Evolutionary conservation across 2,797 vertebrate genomes (phyloP).

Genomic region (Prionace glauca): DNA sequence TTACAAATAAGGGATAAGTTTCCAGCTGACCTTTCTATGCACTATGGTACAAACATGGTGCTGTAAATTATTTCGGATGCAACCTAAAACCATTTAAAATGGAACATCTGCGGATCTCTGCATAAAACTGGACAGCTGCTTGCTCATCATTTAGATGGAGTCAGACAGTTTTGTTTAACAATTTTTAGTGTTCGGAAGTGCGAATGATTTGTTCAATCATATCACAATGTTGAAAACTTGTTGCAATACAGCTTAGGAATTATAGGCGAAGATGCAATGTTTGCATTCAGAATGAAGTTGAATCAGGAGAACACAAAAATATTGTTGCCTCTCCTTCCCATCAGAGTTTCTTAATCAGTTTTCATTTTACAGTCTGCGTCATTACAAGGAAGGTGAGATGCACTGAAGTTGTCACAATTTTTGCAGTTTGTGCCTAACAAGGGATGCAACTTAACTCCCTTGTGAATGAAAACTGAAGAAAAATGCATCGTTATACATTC

Average conservation of each 20-base stretch:
- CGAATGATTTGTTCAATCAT: background rate
- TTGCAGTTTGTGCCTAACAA: background rate
- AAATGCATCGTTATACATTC: background rate
- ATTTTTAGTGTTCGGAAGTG: background rate
- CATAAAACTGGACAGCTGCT: slow-evolving; percentile 31
- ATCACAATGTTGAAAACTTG: background rate
- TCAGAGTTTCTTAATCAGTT: background rate
- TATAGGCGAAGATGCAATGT: background rate
- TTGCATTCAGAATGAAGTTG: background rate
- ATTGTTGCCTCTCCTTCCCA: background rate
- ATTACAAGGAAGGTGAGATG: background rate
- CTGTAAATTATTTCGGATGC: slow-evolving; percentile 10
- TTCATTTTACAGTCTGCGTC: background rate
- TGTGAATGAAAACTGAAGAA: background rate
- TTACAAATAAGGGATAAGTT: slow-evolving; percentile 27
- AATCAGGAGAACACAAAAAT: background rate
- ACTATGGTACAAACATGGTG: slow-evolving; percentile 1
- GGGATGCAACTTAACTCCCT: background rate
- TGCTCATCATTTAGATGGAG: background rate
- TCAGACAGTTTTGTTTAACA: background rate
- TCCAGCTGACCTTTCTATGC: slow-evolving; percentile 2
- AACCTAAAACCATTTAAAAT: slow-evolving; percentile 31
- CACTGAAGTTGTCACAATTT: background rate
- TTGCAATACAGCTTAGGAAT: background rate
- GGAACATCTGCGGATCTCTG: slow-evolving; percentile 24